A percentile compares a stretch with the other conserved stretches of the same genome.
phyloP scores from a whole-genome alignment of 2,888 invertebrate species.

The Mythimna vitellina region DNA sequence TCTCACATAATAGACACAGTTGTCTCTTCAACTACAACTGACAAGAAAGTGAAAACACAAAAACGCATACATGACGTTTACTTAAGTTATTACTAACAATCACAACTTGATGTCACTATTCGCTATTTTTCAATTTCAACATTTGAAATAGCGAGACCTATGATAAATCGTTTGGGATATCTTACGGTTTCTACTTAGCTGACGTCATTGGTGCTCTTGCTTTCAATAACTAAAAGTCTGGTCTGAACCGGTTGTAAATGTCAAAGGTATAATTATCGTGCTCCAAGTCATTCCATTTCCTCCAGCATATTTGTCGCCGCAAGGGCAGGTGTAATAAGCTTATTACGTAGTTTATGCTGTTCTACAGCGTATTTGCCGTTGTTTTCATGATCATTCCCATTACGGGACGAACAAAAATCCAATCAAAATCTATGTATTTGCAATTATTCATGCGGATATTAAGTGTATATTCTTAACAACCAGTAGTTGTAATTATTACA shows the following conservation, averaged over 20 bases:
- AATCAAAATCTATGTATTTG: neutral
- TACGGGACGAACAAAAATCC: neutral
- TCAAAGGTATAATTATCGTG: conserved; percentile 50
- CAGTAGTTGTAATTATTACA: neutral
- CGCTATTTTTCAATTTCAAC: conserved; percentile 46
- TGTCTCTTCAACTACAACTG: conserved; percentile 35
- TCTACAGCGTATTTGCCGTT: conserved; percentile 8
- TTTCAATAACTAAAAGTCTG: conserved; percentile 46
- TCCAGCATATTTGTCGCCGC: conserved; percentile 32
- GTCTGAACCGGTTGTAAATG: conserved; percentile 59
- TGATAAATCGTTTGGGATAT: conserved; percentile 36
- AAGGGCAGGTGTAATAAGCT: conserved; percentile 51
- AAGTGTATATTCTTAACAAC: neutral
- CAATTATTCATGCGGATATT: neutral
- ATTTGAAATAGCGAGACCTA: conserved; percentile 20
- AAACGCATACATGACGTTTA: conserved; percentile 47
- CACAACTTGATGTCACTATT: conserved; percentile 47
- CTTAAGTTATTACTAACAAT: conserved; percentile 53
- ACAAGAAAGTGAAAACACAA: conserved; percentile 58
- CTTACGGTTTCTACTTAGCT: conserved; percentile 42
- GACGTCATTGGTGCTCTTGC: conserved; percentile 27
- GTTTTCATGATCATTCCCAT: conserved; percentile 6
- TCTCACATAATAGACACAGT: conserved; percentile 35
- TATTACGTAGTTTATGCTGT: conserved; percentile 3
- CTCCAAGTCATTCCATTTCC: conserved; percentile 44